Evolutionary conservation across 2,888 invertebrate species (phyloP).

Genomic region (Dolichomitus sp.): DNA sequence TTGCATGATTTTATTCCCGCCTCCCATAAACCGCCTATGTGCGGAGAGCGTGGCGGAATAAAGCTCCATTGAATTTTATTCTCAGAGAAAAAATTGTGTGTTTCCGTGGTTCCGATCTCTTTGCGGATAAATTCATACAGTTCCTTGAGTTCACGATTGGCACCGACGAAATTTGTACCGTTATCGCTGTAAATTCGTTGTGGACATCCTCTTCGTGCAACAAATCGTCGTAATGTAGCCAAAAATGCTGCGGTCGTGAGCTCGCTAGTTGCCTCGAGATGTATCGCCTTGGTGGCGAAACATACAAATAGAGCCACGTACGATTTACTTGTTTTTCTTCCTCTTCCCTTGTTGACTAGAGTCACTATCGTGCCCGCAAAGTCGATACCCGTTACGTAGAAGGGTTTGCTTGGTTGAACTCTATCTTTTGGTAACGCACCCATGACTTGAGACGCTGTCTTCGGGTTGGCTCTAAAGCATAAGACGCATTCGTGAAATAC

Average conservation of each 20-base stretch:
- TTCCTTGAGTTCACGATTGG: constrained; percentile 64
- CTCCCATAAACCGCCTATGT: constrained; percentile 75
- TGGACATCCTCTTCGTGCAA: constrained; percentile 66
- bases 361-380: constrained; percentile 58
- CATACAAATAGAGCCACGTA: constrained; percentile 71
- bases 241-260: constrained; percentile 67
- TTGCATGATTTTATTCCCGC: constrained; percentile 75
- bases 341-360: constrained; percentile 47
- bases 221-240: constrained; percentile 66
- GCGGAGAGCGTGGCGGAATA: constrained; percentile 73
- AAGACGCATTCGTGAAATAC: constrained; percentile 62
- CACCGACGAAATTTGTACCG: constrained; percentile 75
- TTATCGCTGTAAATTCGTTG: constrained; percentile 69
- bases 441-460: constrained; percentile 14
- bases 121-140: constrained; percentile 38
- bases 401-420: constrained; percentile 49
- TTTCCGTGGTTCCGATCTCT: neutral
- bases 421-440: constrained; percentile 11
- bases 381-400: constrained; percentile 52
- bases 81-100: neutral
- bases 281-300: constrained; percentile 68
- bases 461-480: constrained; percentile 53
- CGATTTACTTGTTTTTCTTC: constrained; percentile 57
- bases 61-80: constrained; percentile 72
- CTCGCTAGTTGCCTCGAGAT: constrained; percentile 69